Percentiles rank a stretch among this genome's conserved stretches.
Conservation (phyloP, 2,113 vertebrate species). For the Eptesicus fuscus region DNA sequence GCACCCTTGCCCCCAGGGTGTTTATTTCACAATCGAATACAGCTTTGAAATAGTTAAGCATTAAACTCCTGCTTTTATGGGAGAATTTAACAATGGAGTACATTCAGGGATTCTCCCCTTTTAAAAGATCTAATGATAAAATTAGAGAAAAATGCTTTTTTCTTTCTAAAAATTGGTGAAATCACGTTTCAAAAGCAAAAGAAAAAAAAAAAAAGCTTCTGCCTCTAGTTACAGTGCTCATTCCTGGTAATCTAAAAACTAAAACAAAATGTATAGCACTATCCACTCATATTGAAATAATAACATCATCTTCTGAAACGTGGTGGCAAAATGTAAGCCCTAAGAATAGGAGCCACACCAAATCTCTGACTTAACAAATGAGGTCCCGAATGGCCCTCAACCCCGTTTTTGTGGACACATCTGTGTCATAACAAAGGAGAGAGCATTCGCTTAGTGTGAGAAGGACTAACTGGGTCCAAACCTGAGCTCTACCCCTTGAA, state of each 20-base stretch:
- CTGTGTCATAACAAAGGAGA: background rate
- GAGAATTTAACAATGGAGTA: background rate
- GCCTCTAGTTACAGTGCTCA: background rate
- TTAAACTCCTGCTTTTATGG: background rate
- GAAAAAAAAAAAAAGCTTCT: background rate
- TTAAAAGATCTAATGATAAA: background rate
- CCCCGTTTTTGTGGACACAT: background rate
- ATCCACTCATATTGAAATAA: background rate
- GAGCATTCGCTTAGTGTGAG: background rate
- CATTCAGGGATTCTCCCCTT: background rate
- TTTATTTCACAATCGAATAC: background rate
- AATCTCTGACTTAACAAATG: background rate
- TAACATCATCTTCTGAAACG: background rate
- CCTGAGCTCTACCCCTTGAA: background rate
- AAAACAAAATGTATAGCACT: background rate
- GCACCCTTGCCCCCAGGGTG: background rate
- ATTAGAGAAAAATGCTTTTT: background rate
- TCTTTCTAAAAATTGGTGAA: slow-evolving; percentile 13
- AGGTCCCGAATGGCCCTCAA: background rate
- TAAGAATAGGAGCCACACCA: background rate
- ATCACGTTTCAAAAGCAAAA: background rate
- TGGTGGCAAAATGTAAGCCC: background rate
- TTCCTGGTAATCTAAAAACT: background rate
- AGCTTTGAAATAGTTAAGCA: background rate
- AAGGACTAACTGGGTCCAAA: background rate